Base-by-base conservation (phyloP, 2,888 invertebrate genomes). In the Ornithoptera priamus region DNA sequence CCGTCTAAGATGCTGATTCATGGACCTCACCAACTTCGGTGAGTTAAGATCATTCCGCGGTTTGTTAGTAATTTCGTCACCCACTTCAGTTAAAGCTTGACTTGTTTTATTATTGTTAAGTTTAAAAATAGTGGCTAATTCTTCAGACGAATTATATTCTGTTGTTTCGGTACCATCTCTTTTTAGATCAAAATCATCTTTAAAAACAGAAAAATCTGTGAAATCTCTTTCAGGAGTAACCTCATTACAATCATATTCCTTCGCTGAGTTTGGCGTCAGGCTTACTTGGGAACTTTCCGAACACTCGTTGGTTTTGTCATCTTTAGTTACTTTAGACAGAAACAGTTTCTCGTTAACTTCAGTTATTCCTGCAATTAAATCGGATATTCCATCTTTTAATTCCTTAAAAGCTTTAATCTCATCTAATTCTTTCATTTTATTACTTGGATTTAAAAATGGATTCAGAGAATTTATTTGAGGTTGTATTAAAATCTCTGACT, bases 141-240 rank as follows among this genome's bases (percentile, higher is more conserved):
- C 94, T 79, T 94, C 94, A 64, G 94, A 94, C 17, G 94, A 94
- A 82, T 94, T 94, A 79, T 94, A 94, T 81, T 94, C 94, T 69
- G 94, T 94, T 22, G 92, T 83, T 81, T 93, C 92, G 69, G 85
- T 82, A 65, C 82, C 77, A 70, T 92, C 90, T 75, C 82, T 90
- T 75, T 86, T 91, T 72, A 83, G 74, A 78, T 89, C 88, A 80
- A 89, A 81, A 75, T 90, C 88, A 67, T 91, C 87, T 83, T 92
- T 92, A 75, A 92, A 90, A 78, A 91, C 88, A 61, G 91, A 92
- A 59, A 89, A 80, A 80, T 87, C 90, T 65, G 85, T 82, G 22
- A 90, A 91, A 77, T 81, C 81, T 78, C 91, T 87, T 73, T 87
- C 82, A 65, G 79, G 81, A 72, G 76, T 76, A 73, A 82, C 82